Conservation (phyloP, 2,113 vertebrate genomes). For the Gavialis gangeticus region DNA sequence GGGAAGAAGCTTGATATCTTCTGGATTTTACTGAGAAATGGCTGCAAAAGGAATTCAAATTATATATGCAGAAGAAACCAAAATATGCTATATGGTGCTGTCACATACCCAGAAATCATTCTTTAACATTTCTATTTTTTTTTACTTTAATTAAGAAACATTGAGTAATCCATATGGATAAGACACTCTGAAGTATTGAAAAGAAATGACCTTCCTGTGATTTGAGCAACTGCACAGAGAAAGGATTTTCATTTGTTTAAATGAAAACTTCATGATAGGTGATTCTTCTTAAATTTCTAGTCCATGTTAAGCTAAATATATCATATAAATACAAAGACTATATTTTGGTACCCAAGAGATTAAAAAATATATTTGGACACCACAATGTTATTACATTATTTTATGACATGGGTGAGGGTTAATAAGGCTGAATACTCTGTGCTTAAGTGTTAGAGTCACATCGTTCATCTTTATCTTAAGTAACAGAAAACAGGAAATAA, state of each 20-base stretch:
- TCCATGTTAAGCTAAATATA: neutral
- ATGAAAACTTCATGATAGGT: neutral
- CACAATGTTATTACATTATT: neutral
- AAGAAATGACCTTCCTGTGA: slow-evolving; percentile 20
- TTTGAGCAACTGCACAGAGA: neutral
- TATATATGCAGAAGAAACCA: neutral
- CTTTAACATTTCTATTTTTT: neutral
- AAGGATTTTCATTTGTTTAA: neutral
- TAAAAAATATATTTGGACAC: neutral
- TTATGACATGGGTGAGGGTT: slow-evolving; percentile 40
- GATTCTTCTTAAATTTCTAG: slow-evolving; percentile 33
- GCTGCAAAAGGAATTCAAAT: neutral
- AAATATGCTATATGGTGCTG: neutral
- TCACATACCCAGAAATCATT: neutral
- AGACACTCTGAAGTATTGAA: neutral
- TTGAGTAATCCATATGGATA: neutral
- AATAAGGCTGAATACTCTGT: slow-evolving; percentile 45
- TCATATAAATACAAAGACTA: slow-evolving; percentile 1
- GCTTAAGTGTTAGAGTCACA: slow-evolving; percentile 10
- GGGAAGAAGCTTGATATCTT: neutral
- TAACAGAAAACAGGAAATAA: slow-evolving; percentile 7
- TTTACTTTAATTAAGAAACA: neutral
- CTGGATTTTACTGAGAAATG: slow-evolving; percentile 19
- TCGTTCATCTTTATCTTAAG: slow-evolving; percentile 6
- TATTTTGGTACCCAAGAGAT: slow-evolving; percentile 5